phyloP scores from a whole-genome alignment of 2,797 vertebrate species.

The Florisuga fusca region DNA sequence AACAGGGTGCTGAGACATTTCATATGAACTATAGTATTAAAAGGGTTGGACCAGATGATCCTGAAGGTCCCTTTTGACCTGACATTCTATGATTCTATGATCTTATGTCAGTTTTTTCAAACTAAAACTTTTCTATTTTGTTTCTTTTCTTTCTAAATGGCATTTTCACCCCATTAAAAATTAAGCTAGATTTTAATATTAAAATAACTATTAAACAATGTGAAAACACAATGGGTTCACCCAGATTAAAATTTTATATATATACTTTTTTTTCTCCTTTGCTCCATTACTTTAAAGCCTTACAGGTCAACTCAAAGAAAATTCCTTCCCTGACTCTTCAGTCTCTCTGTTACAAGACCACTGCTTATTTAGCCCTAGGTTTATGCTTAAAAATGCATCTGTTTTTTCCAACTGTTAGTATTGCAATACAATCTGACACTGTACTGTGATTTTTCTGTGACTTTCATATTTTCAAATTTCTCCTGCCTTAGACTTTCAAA shows the following conservation, averaged over 20 bases:
- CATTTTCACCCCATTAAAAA: not conserved
- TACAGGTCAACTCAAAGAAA: not conserved
- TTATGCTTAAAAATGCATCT: not conserved
- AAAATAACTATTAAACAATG: not conserved
- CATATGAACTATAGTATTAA: too few species aligned
- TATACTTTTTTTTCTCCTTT: not conserved
- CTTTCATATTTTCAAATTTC: not conserved
- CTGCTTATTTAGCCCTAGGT: not conserved
- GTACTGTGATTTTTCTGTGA: not conserved
- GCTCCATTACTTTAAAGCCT: not conserved
- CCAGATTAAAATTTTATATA: not conserved
- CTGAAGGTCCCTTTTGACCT: too few species aligned
- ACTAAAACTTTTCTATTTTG: not conserved
- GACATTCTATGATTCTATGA: too few species aligned
- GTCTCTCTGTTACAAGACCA: not conserved
- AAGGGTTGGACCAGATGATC: too few species aligned
- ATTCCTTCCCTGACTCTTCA: not conserved
- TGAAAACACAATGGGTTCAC: not conserved
- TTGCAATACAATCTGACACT: not conserved
- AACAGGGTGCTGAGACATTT: too few species aligned
- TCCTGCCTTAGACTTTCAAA: not conserved
- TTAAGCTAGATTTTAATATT: not conserved
- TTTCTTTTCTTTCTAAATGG: not conserved
- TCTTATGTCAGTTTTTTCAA: not conserved
- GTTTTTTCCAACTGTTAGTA: not conserved